phyloP scores from a whole-genome alignment of 1,140 invertebrate genomes.

The Wiebesia pumilae region DNA sequence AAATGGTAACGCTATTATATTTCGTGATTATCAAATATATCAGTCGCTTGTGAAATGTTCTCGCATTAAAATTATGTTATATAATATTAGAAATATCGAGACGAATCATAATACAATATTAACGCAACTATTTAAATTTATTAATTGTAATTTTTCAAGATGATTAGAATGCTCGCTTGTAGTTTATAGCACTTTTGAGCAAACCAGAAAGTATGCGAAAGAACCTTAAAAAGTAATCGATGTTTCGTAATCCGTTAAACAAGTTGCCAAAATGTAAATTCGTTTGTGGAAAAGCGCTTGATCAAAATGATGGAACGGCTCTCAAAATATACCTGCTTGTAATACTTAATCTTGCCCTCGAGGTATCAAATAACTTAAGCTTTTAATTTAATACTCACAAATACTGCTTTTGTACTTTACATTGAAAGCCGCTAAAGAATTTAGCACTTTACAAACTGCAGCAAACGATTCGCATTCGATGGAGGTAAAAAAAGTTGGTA shows the following conservation, averaged over 20 bases:
- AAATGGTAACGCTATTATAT: constrained; percentile 8
- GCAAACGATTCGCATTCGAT: background rate
- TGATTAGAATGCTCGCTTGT: no score
- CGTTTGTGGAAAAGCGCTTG: background rate
- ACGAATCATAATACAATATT: background rate
- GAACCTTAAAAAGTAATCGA: background rate
- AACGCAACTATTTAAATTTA: background rate
- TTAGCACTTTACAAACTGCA: background rate
- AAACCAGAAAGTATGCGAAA: no score
- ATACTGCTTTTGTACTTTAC: background rate
- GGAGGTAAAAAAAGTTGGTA: background rate
- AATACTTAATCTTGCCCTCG: background rate
- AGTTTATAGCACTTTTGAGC: no score
- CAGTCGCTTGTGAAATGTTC: background rate
- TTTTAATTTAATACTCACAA: background rate
- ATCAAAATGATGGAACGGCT: background rate
- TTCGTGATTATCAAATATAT: constrained; percentile 4
- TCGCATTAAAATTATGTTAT: background rate
- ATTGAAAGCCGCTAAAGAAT: background rate
- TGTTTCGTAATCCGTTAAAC: background rate
- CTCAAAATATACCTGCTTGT: background rate
- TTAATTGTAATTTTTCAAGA: no score
- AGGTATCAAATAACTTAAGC: background rate
- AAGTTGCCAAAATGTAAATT: background rate
- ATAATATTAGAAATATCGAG: background rate